phyloP scores from a whole-genome alignment of 2,888 invertebrate genomes.

The Pachymerium ferrugineum region DNA sequence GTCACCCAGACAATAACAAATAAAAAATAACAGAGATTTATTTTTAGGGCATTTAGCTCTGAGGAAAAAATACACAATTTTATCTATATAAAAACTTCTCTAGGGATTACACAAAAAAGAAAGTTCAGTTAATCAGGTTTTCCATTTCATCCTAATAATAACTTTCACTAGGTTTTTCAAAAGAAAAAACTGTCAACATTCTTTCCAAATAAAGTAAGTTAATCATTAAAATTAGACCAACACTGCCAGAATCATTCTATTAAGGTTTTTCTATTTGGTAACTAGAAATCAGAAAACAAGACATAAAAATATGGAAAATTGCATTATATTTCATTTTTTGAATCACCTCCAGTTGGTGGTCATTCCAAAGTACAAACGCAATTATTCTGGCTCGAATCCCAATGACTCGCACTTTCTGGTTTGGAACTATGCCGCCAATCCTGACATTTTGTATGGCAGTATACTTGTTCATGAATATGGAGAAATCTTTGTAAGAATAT shows the following conservation, averaged over 20 bases:
- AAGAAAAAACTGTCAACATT: too few species aligned
- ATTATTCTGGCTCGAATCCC: background rate
- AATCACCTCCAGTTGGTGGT: background rate
- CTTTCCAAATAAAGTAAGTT: too few species aligned
- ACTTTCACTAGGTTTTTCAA: too few species aligned
- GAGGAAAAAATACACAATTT: too few species aligned
- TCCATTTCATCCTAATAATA: too few species aligned
- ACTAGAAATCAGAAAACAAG: background rate
- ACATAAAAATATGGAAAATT: background rate
- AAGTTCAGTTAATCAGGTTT: too few species aligned
- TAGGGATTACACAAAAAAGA: too few species aligned
- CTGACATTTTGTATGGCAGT: background rate
- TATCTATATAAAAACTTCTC: too few species aligned
- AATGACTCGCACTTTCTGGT: background rate
- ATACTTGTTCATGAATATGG: background rate
- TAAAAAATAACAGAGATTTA: background rate
- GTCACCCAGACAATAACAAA: background rate
- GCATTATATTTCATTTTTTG: background rate
- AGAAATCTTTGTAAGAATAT: background rate
- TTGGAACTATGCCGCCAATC: background rate
- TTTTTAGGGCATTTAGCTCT: background rate
- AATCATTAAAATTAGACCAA: too few species aligned
- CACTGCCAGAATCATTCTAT: too few species aligned
- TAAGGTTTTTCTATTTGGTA: background rate
- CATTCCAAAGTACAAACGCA: background rate